Conservation (phyloP, 2,797 vertebrate species). For the Hippopotamyrus pictus region DNA sequence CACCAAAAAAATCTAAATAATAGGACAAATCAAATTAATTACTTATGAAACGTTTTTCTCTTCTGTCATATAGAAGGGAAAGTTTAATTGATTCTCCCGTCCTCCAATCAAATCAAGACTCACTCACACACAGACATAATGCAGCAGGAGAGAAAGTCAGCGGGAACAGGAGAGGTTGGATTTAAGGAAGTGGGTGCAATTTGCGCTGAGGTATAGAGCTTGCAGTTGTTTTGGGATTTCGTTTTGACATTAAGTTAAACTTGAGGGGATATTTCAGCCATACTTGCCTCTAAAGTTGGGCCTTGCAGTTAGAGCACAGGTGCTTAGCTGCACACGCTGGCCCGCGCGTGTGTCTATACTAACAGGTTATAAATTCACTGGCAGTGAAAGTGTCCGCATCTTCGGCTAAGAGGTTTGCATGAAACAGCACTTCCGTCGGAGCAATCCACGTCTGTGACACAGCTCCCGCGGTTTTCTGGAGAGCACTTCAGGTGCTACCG, state of each 20-base stretch:
- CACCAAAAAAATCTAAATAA: slow-evolving; percentile 31
- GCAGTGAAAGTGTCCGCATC: not conserved
- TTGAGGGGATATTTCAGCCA: slow-evolving; percentile 4
- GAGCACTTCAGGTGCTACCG: not conserved
- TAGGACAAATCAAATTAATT: slow-evolving; percentile 10
- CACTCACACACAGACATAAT: not conserved
- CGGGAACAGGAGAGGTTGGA: slow-evolving; percentile 27
- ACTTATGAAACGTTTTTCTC: not conserved
- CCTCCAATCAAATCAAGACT: not conserved
- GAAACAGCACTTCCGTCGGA: not conserved
- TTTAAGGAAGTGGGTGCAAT: slow-evolving; percentile 23
- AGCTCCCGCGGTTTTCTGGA: not conserved
- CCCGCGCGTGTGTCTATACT: not conserved
- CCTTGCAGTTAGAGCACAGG: not conserved
- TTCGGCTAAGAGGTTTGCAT: not conserved
- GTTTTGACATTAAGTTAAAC: slow-evolving; percentile 19
- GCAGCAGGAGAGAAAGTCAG: not conserved
- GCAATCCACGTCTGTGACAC: not conserved
- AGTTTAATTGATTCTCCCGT: not conserved
- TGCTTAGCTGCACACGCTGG: not conserved
- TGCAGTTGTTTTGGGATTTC: slow-evolving; percentile 11
- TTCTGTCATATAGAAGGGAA: not conserved
- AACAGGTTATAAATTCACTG: not conserved
- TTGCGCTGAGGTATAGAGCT: slow-evolving; percentile 31
- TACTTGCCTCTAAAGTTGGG: slow-evolving; percentile 32